A percentile compares a stretch with the other conserved stretches of the same genome.
Conservation (phyloP, 2,797 vertebrate genomes). For the Tragelaphus eurycerus region DNA sequence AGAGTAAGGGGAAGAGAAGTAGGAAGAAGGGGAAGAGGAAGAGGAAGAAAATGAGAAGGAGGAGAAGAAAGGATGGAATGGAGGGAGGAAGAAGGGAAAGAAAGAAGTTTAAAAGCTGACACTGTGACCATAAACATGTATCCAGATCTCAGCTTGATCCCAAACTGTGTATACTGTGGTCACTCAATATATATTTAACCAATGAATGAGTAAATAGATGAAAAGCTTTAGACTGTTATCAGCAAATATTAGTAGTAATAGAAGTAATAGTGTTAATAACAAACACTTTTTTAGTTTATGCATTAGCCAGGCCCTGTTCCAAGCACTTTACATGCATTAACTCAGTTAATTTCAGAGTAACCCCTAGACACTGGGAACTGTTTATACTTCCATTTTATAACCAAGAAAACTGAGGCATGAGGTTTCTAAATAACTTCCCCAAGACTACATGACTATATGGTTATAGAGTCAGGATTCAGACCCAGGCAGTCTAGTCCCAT, state of each 20-base stretch:
- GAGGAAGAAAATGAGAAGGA: neutral
- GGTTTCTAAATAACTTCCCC: neutral
- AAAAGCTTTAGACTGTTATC: neutral
- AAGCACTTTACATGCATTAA: neutral
- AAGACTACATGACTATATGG: neutral
- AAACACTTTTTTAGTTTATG: neutral
- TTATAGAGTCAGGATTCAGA: neutral
- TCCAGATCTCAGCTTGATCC: neutral
- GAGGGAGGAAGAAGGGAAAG: neutral
- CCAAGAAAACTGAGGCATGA: neutral
- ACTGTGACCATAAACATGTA: neutral
- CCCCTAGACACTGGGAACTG: neutral
- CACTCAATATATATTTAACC: neutral
- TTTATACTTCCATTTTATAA: neutral
- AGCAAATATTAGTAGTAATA: neutral
- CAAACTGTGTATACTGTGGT: neutral
- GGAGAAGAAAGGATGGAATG: neutral
- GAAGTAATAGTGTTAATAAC: neutral
- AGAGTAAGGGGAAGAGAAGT: accelerated
- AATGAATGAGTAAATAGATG: neutral
- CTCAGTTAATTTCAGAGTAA: neutral
- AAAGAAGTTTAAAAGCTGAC: neutral
- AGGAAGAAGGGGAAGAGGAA: accelerated
- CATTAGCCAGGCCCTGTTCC: neutral
- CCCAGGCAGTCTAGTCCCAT: neutral